phyloP scores from a whole-genome alignment of 2,888 invertebrate species.

The Ditylenchus weischeri region DNA sequence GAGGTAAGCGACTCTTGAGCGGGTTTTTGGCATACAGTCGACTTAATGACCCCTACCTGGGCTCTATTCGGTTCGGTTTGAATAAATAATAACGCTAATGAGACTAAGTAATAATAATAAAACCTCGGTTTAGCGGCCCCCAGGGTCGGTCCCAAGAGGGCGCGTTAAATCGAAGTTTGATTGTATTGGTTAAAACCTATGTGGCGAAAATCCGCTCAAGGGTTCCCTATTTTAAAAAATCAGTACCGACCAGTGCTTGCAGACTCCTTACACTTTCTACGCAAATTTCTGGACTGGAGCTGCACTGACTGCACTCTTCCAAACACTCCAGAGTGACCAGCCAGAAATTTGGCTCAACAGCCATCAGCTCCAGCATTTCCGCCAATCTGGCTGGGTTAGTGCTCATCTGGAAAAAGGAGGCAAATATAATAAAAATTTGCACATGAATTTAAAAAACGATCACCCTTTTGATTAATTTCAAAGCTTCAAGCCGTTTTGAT shows the following conservation, averaged over 20 bases:
- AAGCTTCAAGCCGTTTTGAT: slow-evolving; percentile 24
- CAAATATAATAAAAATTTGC: not conserved
- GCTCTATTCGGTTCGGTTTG: no score
- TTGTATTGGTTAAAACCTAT: no score
- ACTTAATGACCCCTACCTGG: no score
- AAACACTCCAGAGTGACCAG: slow-evolving; percentile 25
- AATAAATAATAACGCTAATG: no score
- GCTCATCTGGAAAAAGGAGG: slow-evolving; percentile 18
- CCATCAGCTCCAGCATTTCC: slow-evolving; percentile 20
- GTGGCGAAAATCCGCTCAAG: no score
- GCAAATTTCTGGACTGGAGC: slow-evolving; percentile 30
- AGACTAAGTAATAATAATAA: no score
- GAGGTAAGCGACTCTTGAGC: no score
- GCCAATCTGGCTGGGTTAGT: slow-evolving; percentile 22
- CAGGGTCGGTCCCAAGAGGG: no score
- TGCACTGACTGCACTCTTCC: slow-evolving; percentile 31
- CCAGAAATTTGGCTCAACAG: slow-evolving; percentile 23
- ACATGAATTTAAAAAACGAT: not conserved
- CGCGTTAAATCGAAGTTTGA: no score
- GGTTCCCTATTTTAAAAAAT: no score
- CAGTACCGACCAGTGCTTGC: slow-evolving; percentile 34
- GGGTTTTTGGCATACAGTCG: not conserved
- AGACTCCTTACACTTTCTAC: slow-evolving; percentile 44
- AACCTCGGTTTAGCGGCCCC: no score
- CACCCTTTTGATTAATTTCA: slow-evolving; percentile 32